Percentiles rank a stretch among this genome's conserved stretches.
These are phyloP conservation scores for Polyploca ridens DNA, from an alignment of 2,888 invertebrate species.

Conservation along the genomic window DNA sequence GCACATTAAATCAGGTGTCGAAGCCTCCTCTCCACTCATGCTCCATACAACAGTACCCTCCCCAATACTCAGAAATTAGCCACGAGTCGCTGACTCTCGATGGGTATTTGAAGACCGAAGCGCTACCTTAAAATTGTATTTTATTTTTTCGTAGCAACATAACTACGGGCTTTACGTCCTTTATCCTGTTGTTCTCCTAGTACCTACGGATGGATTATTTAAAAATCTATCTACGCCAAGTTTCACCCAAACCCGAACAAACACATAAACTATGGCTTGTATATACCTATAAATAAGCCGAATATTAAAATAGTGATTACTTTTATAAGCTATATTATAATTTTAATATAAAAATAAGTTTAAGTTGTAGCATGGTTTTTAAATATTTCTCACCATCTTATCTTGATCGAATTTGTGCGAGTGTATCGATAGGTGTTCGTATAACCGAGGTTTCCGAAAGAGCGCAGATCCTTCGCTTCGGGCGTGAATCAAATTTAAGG, in stretches of 20 bases:
- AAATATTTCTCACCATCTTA: constrained; percentile 55
- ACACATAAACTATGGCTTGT: too few species aligned
- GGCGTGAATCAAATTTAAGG: constrained; percentile 78
- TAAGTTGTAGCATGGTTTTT: not conserved
- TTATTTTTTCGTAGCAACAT: not conserved
- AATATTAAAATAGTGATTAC: too few species aligned
- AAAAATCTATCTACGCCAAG: too few species aligned
- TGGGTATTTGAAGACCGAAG: constrained; percentile 28
- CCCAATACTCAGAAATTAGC: constrained; percentile 37
- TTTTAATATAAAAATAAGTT: too few species aligned
- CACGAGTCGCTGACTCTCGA: constrained; percentile 38
- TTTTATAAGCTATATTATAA: too few species aligned
- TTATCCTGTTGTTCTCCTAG: constrained; percentile 40
- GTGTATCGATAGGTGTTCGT: constrained; percentile 57
- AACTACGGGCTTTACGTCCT: constrained; percentile 15
- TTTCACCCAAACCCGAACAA: too few species aligned
- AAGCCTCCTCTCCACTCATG: not conserved
- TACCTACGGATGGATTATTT: constrained; percentile 36
- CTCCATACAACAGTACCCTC: constrained; percentile 1
- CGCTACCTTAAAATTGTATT: not conserved
- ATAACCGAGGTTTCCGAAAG: constrained; percentile 62
- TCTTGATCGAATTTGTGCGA: constrained; percentile 64
- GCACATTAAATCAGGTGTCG: constrained; percentile 19
- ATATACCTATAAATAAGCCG: too few species aligned
- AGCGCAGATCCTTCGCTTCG: constrained; percentile 62